Evolutionary conservation across 2,888 invertebrate species (phyloP), one percentile per base, ranked within the genome.

Genomic region (Caenorhabditis doughertyi): DNA sequence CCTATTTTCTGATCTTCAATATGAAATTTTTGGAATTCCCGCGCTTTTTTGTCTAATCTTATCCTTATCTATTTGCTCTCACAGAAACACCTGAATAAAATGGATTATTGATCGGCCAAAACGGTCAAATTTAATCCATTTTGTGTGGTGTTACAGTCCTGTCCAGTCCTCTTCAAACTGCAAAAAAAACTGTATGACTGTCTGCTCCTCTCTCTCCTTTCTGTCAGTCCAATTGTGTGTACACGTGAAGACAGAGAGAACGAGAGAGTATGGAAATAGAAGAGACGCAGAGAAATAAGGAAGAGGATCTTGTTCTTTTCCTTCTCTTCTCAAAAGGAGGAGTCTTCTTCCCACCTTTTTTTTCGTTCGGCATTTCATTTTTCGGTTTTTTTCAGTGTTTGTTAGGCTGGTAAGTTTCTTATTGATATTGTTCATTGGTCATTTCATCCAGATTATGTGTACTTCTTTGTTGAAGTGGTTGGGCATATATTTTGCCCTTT

Each of bases 221-320:
- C 11, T 32, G n/a, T 32, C 32, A 32, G 44, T 47, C 44, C 44
- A 47, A 47, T 18, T 47, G 44, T 47, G 44, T 47, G 44, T 29
- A 23, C 39, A 39, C 44, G 18, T 18, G 18, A 18, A 18, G 18
- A 42, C 13, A 11, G 42, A 42, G 25, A 35, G 35, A 56, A 1
- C 13, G 42, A 42, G 25, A 56, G 9, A 56, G 58, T 42, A 16
- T 42, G 7, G 7, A 25, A 21, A 23, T 21, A 3, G 9, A 8
- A 60, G 60, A 60, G 60, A 60, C 60, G 60, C 60, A 60, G 60
- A n/a, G 27, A 44, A 16, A 21, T 35, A 35, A 58, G 58, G 58
- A 58, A 60, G 25, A 42, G 21, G 60, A 60, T 60, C 60, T 39
- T 60, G 39, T 60, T 60, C 60, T 60, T 23, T 23, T 21, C 49